These are phyloP conservation scores for Akabosia matsudoensis DNA, from an alignment of 1,140 invertebrate genomes.

Conservation along the genomic window DNA sequence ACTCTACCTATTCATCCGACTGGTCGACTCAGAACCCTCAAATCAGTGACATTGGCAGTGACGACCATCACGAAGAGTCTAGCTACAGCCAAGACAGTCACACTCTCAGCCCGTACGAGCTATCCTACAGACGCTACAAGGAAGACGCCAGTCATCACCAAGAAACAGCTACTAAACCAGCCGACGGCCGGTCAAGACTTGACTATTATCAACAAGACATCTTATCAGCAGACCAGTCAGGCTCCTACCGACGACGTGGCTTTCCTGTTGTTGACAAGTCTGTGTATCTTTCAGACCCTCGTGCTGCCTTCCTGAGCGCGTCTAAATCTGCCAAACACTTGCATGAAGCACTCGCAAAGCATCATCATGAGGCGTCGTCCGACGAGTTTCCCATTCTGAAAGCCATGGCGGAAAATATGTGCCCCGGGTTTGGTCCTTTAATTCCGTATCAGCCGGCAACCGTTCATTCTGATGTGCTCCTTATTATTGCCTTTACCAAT, in stretches of 20 bases:
- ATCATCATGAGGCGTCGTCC: not conserved
- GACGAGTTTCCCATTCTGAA: slow-evolving; percentile 43
- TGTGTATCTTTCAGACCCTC: slow-evolving; percentile 26
- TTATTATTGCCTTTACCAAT: slow-evolving; percentile 50
- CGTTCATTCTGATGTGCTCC: slow-evolving; percentile 46
- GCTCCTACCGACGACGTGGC: slow-evolving; percentile 27
- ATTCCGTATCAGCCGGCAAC: slow-evolving; percentile 43
- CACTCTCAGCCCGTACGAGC: slow-evolving; percentile 5
- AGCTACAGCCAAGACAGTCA: slow-evolving; percentile 7
- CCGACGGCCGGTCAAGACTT: not conserved
- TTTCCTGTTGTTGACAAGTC: slow-evolving; percentile 37
- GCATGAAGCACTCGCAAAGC: slow-evolving; percentile 2
- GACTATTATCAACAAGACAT: slow-evolving; percentile 31
- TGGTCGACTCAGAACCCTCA: slow-evolving; percentile 38
- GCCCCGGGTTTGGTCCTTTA: slow-evolving; percentile 47
- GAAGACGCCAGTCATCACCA: not conserved
- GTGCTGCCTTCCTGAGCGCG: not conserved
- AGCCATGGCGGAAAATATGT: slow-evolving; percentile 49
- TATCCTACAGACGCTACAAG: not conserved
- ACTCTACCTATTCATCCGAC: slow-evolving; percentile 42
- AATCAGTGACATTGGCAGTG: not conserved
- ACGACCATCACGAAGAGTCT: not conserved
- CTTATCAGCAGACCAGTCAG: slow-evolving; percentile 22
- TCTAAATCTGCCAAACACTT: slow-evolving; percentile 8
- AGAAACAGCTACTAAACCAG: not conserved